phyloP scores from a whole-genome alignment of 2,888 invertebrate genomes.

The Ophion ventricosus region DNA sequence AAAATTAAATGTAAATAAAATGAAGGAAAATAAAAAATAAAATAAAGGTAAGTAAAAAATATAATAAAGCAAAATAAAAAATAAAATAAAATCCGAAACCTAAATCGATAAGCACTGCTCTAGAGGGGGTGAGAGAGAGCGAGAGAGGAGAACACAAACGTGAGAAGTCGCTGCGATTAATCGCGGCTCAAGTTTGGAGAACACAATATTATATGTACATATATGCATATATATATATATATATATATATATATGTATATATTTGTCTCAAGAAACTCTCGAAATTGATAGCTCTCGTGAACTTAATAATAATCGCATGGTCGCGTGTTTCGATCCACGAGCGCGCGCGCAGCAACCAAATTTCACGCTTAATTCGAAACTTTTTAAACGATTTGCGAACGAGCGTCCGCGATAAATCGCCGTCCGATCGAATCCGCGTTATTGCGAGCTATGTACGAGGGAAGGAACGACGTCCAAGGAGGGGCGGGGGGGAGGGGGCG shows the following conservation, averaged over 20 bases:
- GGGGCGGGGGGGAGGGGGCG: constrained; percentile 10
- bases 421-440: constrained; percentile 45
- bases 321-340: background rate
- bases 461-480: background rate
- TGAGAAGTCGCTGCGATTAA: background rate
- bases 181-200: background rate
- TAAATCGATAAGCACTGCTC: too few species aligned
- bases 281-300: background rate
- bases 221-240: background rate
- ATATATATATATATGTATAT: background rate
- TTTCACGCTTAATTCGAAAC: constrained; percentile 79
- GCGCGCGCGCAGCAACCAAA: constrained; percentile 65
- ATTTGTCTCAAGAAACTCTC: background rate
- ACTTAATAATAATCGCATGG: background rate
- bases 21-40: too few species aligned
- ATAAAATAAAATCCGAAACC: too few species aligned
- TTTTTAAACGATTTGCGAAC: constrained; percentile 71
- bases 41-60: too few species aligned
- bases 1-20: too few species aligned
- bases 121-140: background rate
- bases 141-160: background rate
- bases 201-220: background rate
- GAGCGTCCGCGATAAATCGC: constrained; percentile 62
- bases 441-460: background rate
- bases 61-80: too few species aligned